Conservation (phyloP, 2,888 invertebrate genomes). For the Anodontia alba region DNA sequence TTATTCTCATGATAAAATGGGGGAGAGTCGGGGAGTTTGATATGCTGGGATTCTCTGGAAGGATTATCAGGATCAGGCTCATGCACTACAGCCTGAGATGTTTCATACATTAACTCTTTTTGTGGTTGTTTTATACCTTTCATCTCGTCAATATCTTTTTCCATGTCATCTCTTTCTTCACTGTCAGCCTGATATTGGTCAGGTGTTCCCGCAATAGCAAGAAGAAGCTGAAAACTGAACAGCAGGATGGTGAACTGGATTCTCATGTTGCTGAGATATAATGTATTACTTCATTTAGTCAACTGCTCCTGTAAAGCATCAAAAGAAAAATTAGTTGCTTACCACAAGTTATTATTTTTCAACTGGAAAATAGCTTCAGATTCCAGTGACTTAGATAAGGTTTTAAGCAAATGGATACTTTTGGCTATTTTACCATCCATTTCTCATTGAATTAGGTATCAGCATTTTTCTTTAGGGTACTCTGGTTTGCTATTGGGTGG, state of each 20-base stretch:
- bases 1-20: not conserved
- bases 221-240: not conserved
- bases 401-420: too few species aligned
- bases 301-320: not conserved
- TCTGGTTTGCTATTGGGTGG: too few species aligned
- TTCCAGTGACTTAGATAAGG: too few species aligned
- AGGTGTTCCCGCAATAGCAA: not conserved
- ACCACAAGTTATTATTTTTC: too few species aligned
- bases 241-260: not conserved
- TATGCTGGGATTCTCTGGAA: not conserved
- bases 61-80: not conserved
- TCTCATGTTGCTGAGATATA: not conserved
- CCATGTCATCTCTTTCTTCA: not conserved
- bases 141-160: not conserved
- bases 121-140: not conserved
- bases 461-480: too few species aligned
- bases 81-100: not conserved
- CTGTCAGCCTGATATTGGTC: not conserved
- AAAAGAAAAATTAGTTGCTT: too few species aligned
- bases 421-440: too few species aligned
- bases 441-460: too few species aligned
- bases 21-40: not conserved
- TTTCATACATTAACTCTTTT: not conserved
- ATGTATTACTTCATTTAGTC: not conserved
- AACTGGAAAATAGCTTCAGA: too few species aligned